Evolutionary conservation across 1,140 invertebrate species (phyloP), one percentile per base, ranked within the genome.

Genomic region (Caenorhabditis remanei): DNA sequence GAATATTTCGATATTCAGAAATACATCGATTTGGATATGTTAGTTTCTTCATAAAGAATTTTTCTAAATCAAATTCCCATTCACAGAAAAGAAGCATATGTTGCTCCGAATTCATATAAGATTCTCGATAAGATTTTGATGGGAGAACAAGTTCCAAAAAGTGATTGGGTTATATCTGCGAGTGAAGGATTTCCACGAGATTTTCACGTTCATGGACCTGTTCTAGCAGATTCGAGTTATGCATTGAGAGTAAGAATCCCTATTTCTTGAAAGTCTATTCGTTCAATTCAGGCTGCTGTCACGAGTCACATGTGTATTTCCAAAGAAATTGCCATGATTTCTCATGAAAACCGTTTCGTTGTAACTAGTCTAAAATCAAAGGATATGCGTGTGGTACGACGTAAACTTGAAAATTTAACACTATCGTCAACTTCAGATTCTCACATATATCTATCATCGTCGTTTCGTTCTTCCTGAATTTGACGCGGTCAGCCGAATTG

Each of bases 91-190:
- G 71, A 79, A 32, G 71, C 71, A 13, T 14, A 24, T 14, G 71
- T 79, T 4, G 71, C 46, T 13, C 46, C 71, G 0, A 79, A 50
- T n/a, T 79, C 71, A 11, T 50, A 11, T 4, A 50, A 79, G 19
- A 50, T 79, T 53, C 71, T 79, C n/a, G 71, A 79, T 24, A 79
- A 79, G 46, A 79, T 79, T 53, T n/a, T 79, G n/a, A 50, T 14
- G 19, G 71, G 46, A 50, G 71, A 79, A 50, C 8, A 50, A 9
- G 71, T 50, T 79, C 71, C 71, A 14, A 48, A 79, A 79, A 50
- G 71, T 50, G 71, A 79, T 50, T 79, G 71, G 71, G n/a, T 50
- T 4, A 4, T 53, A 4, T 43, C 71, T 2, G 71, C 19, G 7
- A 50, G 40, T 5, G 71, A 79, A 13, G 71, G 46, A 21, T 75